phyloP scores from a whole-genome alignment of 2,888 invertebrate genomes.

The Scaptomyza parva region DNA sequence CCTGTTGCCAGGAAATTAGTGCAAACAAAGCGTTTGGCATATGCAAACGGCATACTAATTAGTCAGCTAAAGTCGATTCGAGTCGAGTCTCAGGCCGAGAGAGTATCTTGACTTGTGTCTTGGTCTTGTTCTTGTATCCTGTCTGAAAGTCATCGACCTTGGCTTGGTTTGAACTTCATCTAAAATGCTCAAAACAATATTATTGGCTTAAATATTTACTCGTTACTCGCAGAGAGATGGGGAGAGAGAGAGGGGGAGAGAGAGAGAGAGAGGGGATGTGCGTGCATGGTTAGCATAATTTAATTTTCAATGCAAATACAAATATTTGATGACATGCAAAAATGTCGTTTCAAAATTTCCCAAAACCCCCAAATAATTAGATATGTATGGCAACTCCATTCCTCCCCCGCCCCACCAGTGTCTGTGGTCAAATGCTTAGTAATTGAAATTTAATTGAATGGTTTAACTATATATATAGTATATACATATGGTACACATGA shows the following conservation, averaged over 20 bases:
- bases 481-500: constrained; percentile 3
- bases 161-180: constrained; percentile 28
- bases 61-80: constrained; percentile 25
- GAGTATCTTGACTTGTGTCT: constrained; percentile 15
- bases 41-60: constrained; percentile 74
- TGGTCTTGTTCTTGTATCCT: constrained; percentile 1
- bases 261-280: no score
- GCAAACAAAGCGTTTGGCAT: constrained; percentile 72
- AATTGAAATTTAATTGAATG: constrained; percentile 54
- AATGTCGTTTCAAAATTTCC: constrained; percentile 36
- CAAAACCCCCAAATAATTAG: constrained; percentile 33
- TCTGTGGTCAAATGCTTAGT: constrained; percentile 35
- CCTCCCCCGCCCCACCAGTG: not conserved
- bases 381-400: constrained; percentile 24
- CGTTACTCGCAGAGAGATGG: no score
- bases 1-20: constrained; percentile 57
- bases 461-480: constrained; percentile 21
- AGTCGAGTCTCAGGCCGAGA: no score
- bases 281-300: constrained; percentile 44
- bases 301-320: constrained; percentile 54
- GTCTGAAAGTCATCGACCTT: constrained; percentile 35
- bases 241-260: no score
- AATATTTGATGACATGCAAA: constrained; percentile 65
- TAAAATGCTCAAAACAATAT: constrained; percentile 44
- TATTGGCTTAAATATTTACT: constrained; percentile 67